Base-by-base conservation (phyloP, 2,113 vertebrate species). In the Ptilonorhynchus violaceus region DNA sequence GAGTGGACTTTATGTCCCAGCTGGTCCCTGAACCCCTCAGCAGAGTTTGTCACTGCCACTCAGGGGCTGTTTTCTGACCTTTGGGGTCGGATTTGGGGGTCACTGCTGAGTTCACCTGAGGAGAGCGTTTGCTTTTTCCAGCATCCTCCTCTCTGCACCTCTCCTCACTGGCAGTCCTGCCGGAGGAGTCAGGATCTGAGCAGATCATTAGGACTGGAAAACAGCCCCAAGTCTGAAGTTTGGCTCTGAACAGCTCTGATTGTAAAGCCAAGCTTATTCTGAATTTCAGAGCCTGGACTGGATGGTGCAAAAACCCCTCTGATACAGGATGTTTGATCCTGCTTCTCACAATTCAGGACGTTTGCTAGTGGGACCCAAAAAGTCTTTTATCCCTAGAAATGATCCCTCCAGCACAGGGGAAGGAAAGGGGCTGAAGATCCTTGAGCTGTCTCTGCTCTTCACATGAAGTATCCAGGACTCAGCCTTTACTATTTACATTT, bases 401-500 rank as follows among this genome's bases (percentile, higher is more conserved):
- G 39, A 84, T 49, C 15, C 30, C 37, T 85, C 47, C 41, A 66
- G 39, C 27, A 20, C 1, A 77, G 20, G 17, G 6, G 47, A 87
- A 44, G 21, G 62, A 66, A 25, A 0, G 4, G 12, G 49, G 31
- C 64, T 84, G 52, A 85, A 52, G 74, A 69, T 25, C 70, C 19
- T 59, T 59, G 44, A 63, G 25, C 74, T 70, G 33, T 47, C 41
- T 91, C 64, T 33, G 22, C 70, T 85, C 44, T 70, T 42, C 37
- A 39, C 4, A 1, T 19, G 75, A 15, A 72, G 47, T 31, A 59
- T 77, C 88, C 88, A 92, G 60, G 55, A 49, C 30, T 91, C 83
- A 68, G 75, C 70, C 27, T 81, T 53, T 82, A 83, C 39, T 86
- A 87, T 91, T 94, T 85, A 93, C 50, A 74, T 84, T 94, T 86